Base-by-base conservation (phyloP, 2,113 vertebrate genomes). In the Blennius ocellaris region DNA sequence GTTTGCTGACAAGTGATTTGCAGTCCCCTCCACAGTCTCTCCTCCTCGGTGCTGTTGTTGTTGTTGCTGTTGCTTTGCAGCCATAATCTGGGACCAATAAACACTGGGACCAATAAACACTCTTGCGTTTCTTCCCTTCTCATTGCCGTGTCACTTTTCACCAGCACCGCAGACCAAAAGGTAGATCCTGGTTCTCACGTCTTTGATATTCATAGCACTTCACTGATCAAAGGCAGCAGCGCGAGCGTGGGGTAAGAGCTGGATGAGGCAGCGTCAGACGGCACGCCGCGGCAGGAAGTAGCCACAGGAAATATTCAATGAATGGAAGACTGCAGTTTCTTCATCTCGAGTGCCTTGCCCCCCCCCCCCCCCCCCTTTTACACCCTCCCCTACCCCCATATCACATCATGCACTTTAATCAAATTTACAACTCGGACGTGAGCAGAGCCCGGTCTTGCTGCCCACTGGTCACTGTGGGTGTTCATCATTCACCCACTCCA, bases 341-440 rank as follows among this genome's bases (percentile, higher is more conserved):
- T 62, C 49, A 54, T 14, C 16, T 69, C 43, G 45, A 52, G 11
- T 58, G 39, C 7, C 40, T 30, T 30, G 21, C 4, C 21, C 4
- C 21, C 21, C 21, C 21, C 21, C 21, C 4, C 21, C 21, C 21
- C 21, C 21, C 21, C 21, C 21, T n/a, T n/a, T n/a, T n/a, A n/a
- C n/a, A n/a, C n/a, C n/a, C n/a, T n/a, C n/a, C n/a, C n/a, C n/a
- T n/a, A n/a, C n/a, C n/a, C 7, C 7, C 41, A 69, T 53, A 63
- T 63, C 49, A 66, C 73, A 47, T 49, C 63, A 60, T 51, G 30
- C 37, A 44, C 45, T 59, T 72, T 56, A 49, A 73, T 56, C 44
- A 63, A 66, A 62, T 82, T 82, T 73, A 62, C 64, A 47, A 60
- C 64, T 50, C 14, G 60, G 63, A 49, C 47, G n/a, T 67, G 43